Percentiles rank a stretch among this genome's conserved stretches.
phyloP scores from a whole-genome alignment of 2,113 vertebrate genomes.

The Ibidorhyncha struthersii region DNA sequence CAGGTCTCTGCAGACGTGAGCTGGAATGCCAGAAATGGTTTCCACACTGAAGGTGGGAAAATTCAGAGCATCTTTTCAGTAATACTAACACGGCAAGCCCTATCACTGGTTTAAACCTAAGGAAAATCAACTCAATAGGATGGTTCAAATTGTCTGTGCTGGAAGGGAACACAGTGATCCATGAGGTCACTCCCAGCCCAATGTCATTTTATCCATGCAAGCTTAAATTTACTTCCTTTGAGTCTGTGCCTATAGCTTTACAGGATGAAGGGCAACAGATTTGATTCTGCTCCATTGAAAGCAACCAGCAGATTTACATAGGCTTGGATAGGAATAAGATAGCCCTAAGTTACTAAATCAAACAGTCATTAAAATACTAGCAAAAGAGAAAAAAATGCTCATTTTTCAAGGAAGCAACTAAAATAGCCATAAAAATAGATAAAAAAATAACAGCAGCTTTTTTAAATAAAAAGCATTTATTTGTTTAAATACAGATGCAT shows the following conservation, averaged over 20 bases:
- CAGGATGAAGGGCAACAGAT: neutral
- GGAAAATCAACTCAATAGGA: neutral
- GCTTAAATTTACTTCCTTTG: neutral
- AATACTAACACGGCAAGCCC: neutral
- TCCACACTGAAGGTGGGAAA: neutral
- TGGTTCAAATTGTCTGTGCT: neutral
- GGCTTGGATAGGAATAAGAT: neutral
- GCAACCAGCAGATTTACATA: neutral
- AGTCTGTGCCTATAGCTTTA: neutral
- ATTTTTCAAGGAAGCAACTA: neutral
- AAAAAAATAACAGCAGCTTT: neutral
- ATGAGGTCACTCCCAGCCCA: neutral
- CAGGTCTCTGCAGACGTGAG: neutral
- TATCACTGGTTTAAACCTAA: neutral
- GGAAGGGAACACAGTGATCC: neutral
- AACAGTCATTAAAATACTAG: neutral
- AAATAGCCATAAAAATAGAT: neutral
- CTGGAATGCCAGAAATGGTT: neutral
- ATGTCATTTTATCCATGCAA: neutral
- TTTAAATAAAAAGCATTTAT: neutral
- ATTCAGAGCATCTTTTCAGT: neutral
- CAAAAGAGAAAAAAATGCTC: neutral
- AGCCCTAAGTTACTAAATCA: neutral
- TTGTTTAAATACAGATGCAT: neutral
- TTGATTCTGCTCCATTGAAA: neutral